Percentiles rank a stretch among this genome's conserved stretches.
These are phyloP conservation scores for Apocrypta bakeri DNA, from an alignment of 1,140 invertebrate genomes.

Conservation along the genomic window DNA sequence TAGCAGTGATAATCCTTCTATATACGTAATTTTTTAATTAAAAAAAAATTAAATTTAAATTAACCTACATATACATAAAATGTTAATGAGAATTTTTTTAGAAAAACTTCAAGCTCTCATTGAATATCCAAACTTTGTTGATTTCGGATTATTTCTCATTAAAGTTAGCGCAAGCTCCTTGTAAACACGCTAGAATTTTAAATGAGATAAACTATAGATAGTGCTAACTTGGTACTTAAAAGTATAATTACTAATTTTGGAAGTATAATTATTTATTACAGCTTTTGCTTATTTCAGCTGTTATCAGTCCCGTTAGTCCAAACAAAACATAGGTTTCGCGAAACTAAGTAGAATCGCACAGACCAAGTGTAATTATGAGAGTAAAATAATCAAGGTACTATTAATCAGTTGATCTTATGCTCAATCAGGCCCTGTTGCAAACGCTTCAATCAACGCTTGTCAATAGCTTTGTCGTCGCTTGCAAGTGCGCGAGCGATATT, in stretches of 20 bases:
- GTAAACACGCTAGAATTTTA: neutral
- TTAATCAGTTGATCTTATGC: slow-evolving; percentile 33
- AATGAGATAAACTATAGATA: neutral
- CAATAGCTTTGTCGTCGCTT: slow-evolving; percentile 45
- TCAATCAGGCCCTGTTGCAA: slow-evolving; percentile 32
- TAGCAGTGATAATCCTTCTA: neutral
- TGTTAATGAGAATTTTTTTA: no score
- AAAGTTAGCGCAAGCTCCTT: neutral
- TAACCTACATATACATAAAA: no score
- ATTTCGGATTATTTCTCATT: neutral
- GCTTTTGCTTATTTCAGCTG: neutral
- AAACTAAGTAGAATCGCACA: neutral
- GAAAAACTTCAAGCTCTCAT: no score
- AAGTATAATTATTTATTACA: neutral
- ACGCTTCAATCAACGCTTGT: slow-evolving; percentile 49
- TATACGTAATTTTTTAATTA: no score
- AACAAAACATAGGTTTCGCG: neutral
- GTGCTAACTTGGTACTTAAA: no score
- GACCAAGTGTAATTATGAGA: no score
- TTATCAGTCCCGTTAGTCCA: no score
- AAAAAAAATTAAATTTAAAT: no score
- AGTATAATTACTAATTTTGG: neutral
- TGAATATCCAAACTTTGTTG: neutral
- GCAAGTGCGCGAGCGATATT: slow-evolving; percentile 42
- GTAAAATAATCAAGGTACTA: no score